Evolutionary conservation across 2,797 vertebrate genomes (phyloP).

Genomic region (Syncerus caffer): DNA sequence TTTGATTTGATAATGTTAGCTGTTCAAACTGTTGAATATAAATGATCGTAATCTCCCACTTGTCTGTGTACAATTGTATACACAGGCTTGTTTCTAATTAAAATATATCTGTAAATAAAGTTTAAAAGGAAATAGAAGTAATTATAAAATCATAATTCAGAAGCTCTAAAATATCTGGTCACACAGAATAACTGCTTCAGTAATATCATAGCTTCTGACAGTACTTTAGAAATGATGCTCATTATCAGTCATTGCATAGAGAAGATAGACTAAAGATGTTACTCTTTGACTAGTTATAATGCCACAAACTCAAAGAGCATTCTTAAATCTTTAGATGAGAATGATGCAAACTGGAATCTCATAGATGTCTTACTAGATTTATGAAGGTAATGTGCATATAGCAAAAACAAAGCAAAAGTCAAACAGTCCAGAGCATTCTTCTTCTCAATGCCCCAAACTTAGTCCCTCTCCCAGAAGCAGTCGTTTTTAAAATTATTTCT

Average conservation of each 20-base stretch:
- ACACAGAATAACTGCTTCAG: background rate
- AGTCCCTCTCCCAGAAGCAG: background rate
- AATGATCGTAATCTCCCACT: background rate
- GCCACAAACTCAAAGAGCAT: background rate
- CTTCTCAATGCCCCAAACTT: background rate
- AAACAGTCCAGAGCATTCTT: background rate
- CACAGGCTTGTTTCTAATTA: constrained; percentile 39
- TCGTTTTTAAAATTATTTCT: background rate
- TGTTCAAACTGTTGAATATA: constrained; percentile 26
- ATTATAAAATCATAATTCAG: constrained; percentile 11
- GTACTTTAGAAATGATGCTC: background rate
- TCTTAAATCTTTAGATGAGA: background rate
- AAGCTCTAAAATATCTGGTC: background rate
- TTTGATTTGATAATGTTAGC: constrained; percentile 3
- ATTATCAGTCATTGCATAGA: background rate
- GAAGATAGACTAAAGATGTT: background rate
- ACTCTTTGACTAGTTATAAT: background rate
- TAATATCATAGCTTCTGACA: background rate
- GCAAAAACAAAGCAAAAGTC: background rate
- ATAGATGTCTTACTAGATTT: background rate
- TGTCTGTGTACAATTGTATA: background rate
- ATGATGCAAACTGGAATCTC: background rate
- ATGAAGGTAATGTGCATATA: background rate
- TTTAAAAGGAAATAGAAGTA: constrained; percentile 3
- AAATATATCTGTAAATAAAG: constrained; percentile 33